These are phyloP conservation scores for Kradibia gibbosae DNA, from an alignment of 1,140 invertebrate genomes.

Conservation along the genomic window DNA sequence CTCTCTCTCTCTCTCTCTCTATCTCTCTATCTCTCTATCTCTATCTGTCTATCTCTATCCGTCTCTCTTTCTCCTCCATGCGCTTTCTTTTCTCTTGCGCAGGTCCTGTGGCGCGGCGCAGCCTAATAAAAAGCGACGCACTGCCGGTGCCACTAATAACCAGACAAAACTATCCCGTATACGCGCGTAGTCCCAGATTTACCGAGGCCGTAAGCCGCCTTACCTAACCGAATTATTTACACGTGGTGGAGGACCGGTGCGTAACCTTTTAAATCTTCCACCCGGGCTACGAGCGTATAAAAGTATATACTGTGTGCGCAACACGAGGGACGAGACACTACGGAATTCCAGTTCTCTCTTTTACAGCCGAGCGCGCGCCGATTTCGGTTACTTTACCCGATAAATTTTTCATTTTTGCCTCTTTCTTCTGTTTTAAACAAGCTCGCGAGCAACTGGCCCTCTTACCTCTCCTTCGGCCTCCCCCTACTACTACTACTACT, in stretches of 20 bases:
- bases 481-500: neutral
- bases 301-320: neutral
- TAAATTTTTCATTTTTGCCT: conserved; percentile 30
- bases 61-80: conserved; percentile 10
- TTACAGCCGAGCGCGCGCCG: conserved; percentile 12
- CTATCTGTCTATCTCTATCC: conserved; percentile 32
- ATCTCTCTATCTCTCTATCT: conserved; percentile 11
- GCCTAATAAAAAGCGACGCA: conserved; percentile 45
- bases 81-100: conserved; percentile 15
- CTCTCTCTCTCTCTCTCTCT: conserved; percentile 35
- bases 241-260: neutral
- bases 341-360: conserved; percentile 18
- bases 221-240: conserved; percentile 41
- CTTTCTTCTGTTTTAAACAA: conserved; percentile 8
- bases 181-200: conserved; percentile 24
- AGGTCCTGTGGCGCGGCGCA: conserved; percentile 32
- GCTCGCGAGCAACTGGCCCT: neutral
- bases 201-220: conserved; percentile 16
- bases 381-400: conserved; percentile 26
- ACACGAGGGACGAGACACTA: neutral
- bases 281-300: neutral
- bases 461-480: neutral
- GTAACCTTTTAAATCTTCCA: conserved; percentile 42
- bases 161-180: neutral
- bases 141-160: conserved; percentile 28